Base-by-base conservation (phyloP, 2,888 invertebrate genomes). In the Quadroppia sp. region DNA sequence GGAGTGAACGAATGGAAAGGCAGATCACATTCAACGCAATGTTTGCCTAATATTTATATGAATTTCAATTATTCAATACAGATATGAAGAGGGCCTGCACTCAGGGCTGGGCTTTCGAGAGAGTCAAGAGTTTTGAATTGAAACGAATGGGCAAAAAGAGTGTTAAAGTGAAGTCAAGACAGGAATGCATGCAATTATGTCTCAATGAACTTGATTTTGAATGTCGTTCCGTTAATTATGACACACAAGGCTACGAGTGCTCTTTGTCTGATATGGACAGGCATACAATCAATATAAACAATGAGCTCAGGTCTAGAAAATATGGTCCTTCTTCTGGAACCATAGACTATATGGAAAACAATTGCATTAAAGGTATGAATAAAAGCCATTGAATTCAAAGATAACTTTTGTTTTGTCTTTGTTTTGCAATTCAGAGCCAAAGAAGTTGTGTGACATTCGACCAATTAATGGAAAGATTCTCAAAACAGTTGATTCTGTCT, bases 401-500 rank as follows among this genome's bases (percentile, higher is more conserved):
- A 45, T 45, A 2, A 11, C 45, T 45, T 9, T 2, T 15, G 45
- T 15, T 2, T n/a, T n/a, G n/a, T n/a, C n/a, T n/a, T n/a, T n/a
- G n/a, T n/a, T n/a, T n/a, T n/a, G n/a, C 15, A 59, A 23, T 20
- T 45, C 53, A 80, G 94, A 94, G 81, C 93, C 94, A 17, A 92
- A 92, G 71, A 92, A 92, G 82, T 85, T 94, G 77, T 94, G 94
- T 84, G 94, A 94, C 83, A 94, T 94, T 85, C 92, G 93, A 83
- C 92, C 80, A 72, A 76, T 82, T 72, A 81, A 81, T 64, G 93
- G 94, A 23, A 89, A 92, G 80, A 92, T 94, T 79, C 84, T 94
- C 78, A 94, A 94, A 84, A 94, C 94, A 0, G 94, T 94, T 69
- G 94, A 94, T 81, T 93, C 93, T 3, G 93, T 94, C 25, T 92